A percentile compares a stretch with the other conserved stretches of the same genome.
Evolutionary conservation across 2,888 invertebrate genomes (phyloP).

Genomic region (Mamestra brassicae): DNA sequence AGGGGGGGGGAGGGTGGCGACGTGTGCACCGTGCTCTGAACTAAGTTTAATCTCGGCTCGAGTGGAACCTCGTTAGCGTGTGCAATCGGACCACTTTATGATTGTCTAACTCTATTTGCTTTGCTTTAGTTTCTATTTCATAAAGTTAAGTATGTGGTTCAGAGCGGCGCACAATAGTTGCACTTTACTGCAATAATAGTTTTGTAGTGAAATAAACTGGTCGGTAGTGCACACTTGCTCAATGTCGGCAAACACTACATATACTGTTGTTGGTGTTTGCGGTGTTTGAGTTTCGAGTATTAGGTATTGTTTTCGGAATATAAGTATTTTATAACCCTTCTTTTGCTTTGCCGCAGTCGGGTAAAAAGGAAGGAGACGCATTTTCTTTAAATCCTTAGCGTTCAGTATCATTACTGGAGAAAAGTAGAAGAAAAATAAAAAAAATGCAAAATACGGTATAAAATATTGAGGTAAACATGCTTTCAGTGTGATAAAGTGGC

Average conservation of each 20-base stretch:
- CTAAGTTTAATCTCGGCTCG: conserved; percentile 30
- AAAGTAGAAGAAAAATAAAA: too few species aligned
- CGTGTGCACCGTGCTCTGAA: neutral
- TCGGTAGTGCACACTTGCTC: neutral
- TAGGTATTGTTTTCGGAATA: neutral
- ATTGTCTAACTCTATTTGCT: conserved; percentile 37
- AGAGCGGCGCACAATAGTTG: neutral
- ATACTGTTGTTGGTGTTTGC: neutral
- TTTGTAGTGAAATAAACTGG: conserved; percentile 17
- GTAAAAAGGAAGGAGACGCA: too few species aligned
- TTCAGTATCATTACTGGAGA: too few species aligned
- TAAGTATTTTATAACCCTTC: neutral
- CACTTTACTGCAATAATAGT: neutral
- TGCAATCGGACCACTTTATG: conserved; percentile 31
- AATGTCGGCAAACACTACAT: neutral
- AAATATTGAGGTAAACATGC: too few species aligned
- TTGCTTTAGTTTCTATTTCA: conserved; percentile 47
- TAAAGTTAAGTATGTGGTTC: conserved; percentile 21
- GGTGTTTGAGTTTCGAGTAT: neutral
- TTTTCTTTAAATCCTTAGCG: too few species aligned
- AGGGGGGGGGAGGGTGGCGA: too few species aligned
- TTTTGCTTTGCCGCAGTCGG: too few species aligned
- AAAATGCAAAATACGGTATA: too few species aligned
- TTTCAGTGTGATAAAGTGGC: too few species aligned
- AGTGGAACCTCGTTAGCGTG: conserved; percentile 47